Conservation (phyloP, 2,797 vertebrate genomes). For the Silurus aristotelis region DNA sequence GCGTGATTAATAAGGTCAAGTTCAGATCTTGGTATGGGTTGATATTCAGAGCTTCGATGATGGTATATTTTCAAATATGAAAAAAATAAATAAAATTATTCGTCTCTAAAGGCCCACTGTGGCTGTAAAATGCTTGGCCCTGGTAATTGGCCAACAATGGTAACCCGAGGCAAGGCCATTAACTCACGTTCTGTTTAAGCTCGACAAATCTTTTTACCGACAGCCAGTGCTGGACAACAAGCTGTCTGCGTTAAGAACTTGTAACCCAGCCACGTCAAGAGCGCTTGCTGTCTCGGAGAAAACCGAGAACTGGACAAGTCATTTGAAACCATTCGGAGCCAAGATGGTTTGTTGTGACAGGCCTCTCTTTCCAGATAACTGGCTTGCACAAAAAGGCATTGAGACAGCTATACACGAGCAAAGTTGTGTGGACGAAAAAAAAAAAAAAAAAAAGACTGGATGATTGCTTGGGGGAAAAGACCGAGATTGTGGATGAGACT, state of each 20-base stretch:
- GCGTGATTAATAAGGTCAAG: no score
- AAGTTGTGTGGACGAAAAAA: neutral
- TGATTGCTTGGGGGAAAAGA: neutral
- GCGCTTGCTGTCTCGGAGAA: neutral
- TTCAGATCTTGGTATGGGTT: neutral
- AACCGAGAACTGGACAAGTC: neutral
- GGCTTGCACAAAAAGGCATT: neutral
- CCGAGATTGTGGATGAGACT: neutral
- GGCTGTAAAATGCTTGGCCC: neutral
- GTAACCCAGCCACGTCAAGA: neutral
- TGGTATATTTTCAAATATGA: neutral
- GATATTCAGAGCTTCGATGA: neutral
- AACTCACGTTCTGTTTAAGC: constrained; percentile 28
- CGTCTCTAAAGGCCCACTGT: neutral
- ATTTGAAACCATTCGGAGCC: neutral
- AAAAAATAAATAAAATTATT: neutral
- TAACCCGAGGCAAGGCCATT: constrained; percentile 33
- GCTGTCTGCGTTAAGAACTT: constrained; percentile 2
- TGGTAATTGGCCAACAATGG: constrained; percentile 23
- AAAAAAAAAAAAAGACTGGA: neutral
- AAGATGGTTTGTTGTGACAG: neutral
- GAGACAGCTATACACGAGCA: neutral
- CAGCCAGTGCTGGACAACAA: constrained; percentile 1
- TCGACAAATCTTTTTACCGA: constrained; percentile 25
- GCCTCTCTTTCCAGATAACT: neutral